Evolutionary conservation across 2,888 invertebrate species (phyloP), one percentile per base, ranked within the genome.

Genomic region (Carpatolechia fugitivella): DNA sequence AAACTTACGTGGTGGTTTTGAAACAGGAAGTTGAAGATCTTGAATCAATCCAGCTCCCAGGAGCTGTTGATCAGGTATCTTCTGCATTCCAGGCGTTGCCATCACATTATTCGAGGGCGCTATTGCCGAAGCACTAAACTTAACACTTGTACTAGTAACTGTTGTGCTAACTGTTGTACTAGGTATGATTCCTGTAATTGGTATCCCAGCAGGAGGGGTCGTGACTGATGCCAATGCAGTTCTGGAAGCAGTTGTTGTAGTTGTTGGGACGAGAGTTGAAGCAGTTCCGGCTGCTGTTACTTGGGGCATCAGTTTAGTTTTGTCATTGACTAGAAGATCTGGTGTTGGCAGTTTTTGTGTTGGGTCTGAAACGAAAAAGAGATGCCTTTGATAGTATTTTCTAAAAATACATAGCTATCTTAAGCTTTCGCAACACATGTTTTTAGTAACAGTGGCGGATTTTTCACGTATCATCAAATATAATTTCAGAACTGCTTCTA

Each of bases 241-340:
- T 36, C 35, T 49, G 6, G 49, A 35, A 13, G 35, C 24, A 20
- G 35, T 14, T 0, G 48, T 33, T 16, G 14, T 33, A 10, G 30
- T 13, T 16, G 47, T 7, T 16, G 33, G 14, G 20, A 18, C 11
- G 40, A 41, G 11, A 7, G 18, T 1, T 2, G 47, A 13, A 13
- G 47, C 30, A 33, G 16, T 30, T 10, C 31, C 16, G 47, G 47
- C 11, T 10, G 47, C 16, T 5, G 31, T 47, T 10, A 30, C 1
- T 38, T n/a, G 38, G 8, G 6, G 33, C 11, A 18, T 35, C 20
- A 35, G 13, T 13, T 50, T 52, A 8, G 52, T 31, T 57, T 73
- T 78, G 1, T 85, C 84, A 47, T 79, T 87, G 0, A 87, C 83
- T 1, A 89, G 64, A 14, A 89, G 74, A 62, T 89, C 89, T 33